Evolutionary conservation across 2,888 invertebrate species (phyloP), one percentile per base, ranked within the genome.

Genomic region (Morinoia aosen): DNA sequence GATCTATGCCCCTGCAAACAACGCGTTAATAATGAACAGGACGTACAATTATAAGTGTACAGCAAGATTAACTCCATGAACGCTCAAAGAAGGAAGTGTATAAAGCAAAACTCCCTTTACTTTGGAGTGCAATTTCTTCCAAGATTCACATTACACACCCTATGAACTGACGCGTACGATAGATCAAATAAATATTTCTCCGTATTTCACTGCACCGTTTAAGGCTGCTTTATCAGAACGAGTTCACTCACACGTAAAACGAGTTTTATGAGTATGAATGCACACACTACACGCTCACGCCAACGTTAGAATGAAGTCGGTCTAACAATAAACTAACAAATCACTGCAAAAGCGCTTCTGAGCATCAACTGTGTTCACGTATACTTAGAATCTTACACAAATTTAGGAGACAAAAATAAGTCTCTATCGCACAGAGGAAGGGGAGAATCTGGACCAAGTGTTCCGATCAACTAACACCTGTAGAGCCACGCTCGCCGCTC

Each of bases 391-490:
- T 33, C 1, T 76, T 7, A 76, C 76, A 76, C 76, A 33, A 33
- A 25, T 12, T 25, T 76, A 25, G 7, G 25, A 76, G 76, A 33
- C 25, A 25, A 25, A 76, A 10, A 76, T 16, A 76, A 19, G 76
- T 90, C 10, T 40, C 90, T 33, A 4, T 90, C 90, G 90, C 12
- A 39, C 90, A 12, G 48, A 90, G 76, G 25, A 76, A 33, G 16
- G 10, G 76, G 33, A 33, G 8, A 16, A 25, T 33, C 25, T 25
- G 61, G 76, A 25, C 40, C 90, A 90, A 90, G 90, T 90, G 90
- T 90, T 11, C 90, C 48, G 40, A 40, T 40, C 90, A 90, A 90
- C 90, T 90, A 90, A 90, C 90, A 90, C 90, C 48, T 90, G 90
- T 19, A 48, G 40, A 48, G 48, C 40, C 48, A 12, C 40, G 40